phyloP scores from a whole-genome alignment of 37 sponge, comb jelly and placozoan genomes.

The Mnemiopsis leidyi region DNA sequence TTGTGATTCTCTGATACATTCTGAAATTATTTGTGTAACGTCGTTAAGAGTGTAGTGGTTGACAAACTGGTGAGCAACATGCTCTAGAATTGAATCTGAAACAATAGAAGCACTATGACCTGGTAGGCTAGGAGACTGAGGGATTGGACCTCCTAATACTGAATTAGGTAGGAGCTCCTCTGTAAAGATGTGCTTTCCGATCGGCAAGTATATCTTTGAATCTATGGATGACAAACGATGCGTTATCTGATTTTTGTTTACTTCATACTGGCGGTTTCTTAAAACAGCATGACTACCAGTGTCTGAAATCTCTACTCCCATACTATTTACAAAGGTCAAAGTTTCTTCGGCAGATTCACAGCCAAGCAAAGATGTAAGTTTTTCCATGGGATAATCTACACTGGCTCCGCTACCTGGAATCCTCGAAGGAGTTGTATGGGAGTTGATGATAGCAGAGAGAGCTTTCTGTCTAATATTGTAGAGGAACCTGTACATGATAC shows the following conservation, averaged over 20 bases:
- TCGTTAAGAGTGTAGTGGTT: not conserved
- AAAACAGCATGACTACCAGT: not conserved
- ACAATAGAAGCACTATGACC: not conserved
- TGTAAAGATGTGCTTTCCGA: not conserved
- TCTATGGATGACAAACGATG: not conserved
- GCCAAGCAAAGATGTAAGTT: not conserved
- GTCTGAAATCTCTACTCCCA: not conserved
- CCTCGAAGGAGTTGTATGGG: not conserved
- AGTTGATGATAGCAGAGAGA: not conserved
- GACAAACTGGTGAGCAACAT: not conserved
- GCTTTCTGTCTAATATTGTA: not conserved
- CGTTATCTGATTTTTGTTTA: not conserved
- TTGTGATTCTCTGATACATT: not conserved
- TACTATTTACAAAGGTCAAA: not conserved
- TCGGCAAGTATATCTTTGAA: not conserved
- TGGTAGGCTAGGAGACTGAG: not conserved
- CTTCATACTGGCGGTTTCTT: not conserved
- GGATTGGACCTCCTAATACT: not conserved
- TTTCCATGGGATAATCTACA: not conserved
- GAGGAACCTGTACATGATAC: slow-evolving; percentile 43
- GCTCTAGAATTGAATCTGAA: not conserved
- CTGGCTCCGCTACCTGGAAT: not conserved
- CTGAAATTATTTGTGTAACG: not conserved
- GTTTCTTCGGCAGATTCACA: not conserved
- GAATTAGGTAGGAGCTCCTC: not conserved